Conservation (phyloP, 2,797 vertebrate species). For the Takifugu ocellatus region DNA sequence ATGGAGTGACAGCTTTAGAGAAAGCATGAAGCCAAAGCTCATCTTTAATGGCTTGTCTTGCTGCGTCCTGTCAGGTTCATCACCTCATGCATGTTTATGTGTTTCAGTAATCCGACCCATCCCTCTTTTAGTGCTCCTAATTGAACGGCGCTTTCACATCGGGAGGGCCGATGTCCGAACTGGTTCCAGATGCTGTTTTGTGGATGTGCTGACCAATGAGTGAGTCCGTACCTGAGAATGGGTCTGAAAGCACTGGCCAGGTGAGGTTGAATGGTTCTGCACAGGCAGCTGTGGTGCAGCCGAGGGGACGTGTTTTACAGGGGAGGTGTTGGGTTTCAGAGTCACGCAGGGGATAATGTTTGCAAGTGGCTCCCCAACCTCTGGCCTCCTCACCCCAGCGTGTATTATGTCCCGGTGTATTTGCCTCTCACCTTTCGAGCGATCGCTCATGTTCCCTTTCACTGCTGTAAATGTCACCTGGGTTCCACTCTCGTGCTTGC, state of each 20-base stretch:
- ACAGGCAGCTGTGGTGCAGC: conserved; percentile 42
- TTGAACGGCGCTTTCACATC: conserved; percentile 50
- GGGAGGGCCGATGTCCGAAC: conserved; percentile 29
- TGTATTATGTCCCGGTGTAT: conserved; percentile 48
- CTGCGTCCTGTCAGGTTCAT: conserved; percentile 14
- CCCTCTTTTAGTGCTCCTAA: conserved; percentile 40
- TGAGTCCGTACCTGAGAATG: conserved; percentile 24
- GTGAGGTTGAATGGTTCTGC: neutral
- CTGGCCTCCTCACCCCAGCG: conserved; percentile 41
- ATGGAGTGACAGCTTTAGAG: too few relatives aligned
- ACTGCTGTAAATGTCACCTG: conserved; percentile 76
- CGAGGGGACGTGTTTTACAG: conserved; percentile 55
- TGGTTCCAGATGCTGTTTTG: conserved; percentile 21
- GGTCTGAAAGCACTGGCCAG: conserved; percentile 18
- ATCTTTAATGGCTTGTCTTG: neutral
- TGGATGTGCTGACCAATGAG: conserved; percentile 48
- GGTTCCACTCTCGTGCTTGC: conserved; percentile 54
- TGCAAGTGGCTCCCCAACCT: conserved; percentile 33
- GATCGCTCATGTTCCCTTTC: conserved; percentile 53
- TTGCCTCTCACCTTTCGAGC: conserved; percentile 23
- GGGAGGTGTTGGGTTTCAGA: conserved; percentile 69
- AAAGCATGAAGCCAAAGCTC: neutral
- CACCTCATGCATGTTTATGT: conserved; percentile 8
- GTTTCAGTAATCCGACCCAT: conserved; percentile 34
- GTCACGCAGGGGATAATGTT: conserved; percentile 58